Percentiles rank a stretch among this genome's conserved stretches.
Conservation (phyloP, 1,140 invertebrate genomes). For the Eumaeus atala region DNA sequence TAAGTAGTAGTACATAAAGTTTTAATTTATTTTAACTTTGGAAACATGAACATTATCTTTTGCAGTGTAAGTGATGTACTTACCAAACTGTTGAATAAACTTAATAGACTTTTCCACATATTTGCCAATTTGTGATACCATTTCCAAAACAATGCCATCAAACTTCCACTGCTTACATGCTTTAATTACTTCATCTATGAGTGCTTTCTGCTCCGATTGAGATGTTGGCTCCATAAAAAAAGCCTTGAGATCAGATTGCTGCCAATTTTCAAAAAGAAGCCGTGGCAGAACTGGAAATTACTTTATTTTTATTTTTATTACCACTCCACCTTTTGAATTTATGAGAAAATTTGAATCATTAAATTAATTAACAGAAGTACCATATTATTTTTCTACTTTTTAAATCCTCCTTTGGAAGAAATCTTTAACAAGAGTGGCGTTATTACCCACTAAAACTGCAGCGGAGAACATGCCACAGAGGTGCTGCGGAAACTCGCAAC, state of each 20-base stretch:
- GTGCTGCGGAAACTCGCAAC: too few relatives aligned
- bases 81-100: conserved; percentile 79
- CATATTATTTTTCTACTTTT: too few relatives aligned
- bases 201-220: conserved; percentile 74
- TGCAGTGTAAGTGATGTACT: conserved; percentile 19
- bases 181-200: conserved; percentile 77
- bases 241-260: conserved; percentile 78
- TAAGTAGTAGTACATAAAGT: too few relatives aligned
- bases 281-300: conserved; percentile 84
- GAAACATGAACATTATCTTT: too few relatives aligned
- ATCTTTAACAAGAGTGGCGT: too few relatives aligned
- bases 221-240: conserved; percentile 76
- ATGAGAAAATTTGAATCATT: too few relatives aligned
- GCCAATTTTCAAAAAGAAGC: conserved; percentile 90
- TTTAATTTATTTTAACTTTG: background rate
- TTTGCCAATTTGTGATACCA: conserved; percentile 88
- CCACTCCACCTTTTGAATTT: too few relatives aligned
- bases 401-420: too few relatives aligned
- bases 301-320: background rate
- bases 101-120: conserved; percentile 78
- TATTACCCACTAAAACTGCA: too few relatives aligned
- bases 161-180: conserved; percentile 81
- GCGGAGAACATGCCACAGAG: too few relatives aligned
- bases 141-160: conserved; percentile 91
- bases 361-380: too few relatives aligned